A percentile compares a stretch with the other conserved stretches of the same genome.
Evolutionary conservation across 2,888 invertebrate genomes (phyloP).

Genomic region (Nemotelus nigrinus): DNA sequence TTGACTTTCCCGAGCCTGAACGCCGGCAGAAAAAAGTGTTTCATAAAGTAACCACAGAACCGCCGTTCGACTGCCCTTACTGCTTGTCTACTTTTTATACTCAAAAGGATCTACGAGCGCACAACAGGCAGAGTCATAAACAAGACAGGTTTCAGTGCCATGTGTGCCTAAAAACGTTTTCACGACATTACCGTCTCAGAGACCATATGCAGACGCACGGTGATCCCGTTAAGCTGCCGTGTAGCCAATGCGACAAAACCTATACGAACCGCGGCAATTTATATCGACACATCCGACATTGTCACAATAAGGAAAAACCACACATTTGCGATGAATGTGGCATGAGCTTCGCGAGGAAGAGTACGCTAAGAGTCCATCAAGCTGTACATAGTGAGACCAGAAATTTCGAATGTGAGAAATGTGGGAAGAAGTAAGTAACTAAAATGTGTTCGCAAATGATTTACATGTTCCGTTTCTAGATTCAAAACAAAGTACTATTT

Average conservation of each 20-base stretch:
- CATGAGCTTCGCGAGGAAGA: conserved; percentile 47
- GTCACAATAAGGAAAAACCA: conserved; percentile 48
- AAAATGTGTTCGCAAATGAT: background rate
- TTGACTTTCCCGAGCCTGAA: no score
- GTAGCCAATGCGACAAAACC: conserved; percentile 48
- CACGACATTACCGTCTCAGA: conserved; percentile 49
- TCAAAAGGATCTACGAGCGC: conserved; percentile 45
- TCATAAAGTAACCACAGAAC: no score
- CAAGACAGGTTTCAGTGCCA: conserved; percentile 50
- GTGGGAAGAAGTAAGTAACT: conserved; percentile 47
- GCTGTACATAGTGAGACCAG: conserved; percentile 48
- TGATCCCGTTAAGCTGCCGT: conserved; percentile 36
- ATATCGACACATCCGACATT: conserved; percentile 51
- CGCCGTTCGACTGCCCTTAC: conserved; percentile 43
- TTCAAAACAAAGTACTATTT: conserved; percentile 51
- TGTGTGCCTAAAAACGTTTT: conserved; percentile 50
- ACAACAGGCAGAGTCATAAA: conserved; percentile 49
- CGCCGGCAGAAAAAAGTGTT: no score
- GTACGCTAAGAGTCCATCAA: conserved; percentile 45
- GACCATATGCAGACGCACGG: conserved; percentile 48
- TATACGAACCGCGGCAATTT: conserved; percentile 52
- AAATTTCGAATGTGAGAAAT: conserved; percentile 50
- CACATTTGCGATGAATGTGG: conserved; percentile 48
- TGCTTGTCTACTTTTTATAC: conserved; percentile 45
- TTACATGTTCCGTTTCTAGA: conserved; percentile 23